Evolutionary conservation across 1,140 invertebrate species (phyloP).

Genomic region (Pteromalus puparum): DNA sequence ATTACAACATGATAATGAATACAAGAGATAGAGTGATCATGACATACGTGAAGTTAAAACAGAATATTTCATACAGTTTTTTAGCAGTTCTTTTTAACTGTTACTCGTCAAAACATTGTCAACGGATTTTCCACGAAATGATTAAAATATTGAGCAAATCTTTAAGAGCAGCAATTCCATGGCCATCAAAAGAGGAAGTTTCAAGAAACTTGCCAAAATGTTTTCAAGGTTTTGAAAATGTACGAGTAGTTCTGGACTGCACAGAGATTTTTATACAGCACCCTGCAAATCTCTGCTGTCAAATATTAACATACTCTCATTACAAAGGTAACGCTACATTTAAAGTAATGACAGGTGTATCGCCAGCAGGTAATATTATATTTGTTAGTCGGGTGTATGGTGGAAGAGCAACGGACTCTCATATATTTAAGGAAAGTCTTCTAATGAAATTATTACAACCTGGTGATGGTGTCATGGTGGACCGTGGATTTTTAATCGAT

Average conservation of each 20-base stretch:
- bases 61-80: slow-evolving; percentile 21
- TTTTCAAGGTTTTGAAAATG: slow-evolving; percentile 58
- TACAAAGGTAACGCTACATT: slow-evolving; percentile 63
- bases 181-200: slow-evolving; percentile 53
- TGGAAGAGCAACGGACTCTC: slow-evolving; percentile 62
- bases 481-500: slow-evolving; percentile 59
- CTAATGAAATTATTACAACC: slow-evolving; percentile 43
- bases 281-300: slow-evolving; percentile 57
- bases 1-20: not conserved
- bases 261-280: slow-evolving; percentile 61
- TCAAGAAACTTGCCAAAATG: slow-evolving; percentile 56
- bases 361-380: slow-evolving; percentile 62
- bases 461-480: slow-evolving; percentile 55
- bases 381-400: slow-evolving; percentile 64
- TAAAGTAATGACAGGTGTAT: slow-evolving; percentile 67
- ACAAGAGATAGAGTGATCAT: slow-evolving; percentile 20
- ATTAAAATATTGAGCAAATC: not conserved
- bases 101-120: not conserved
- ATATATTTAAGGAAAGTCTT: slow-evolving; percentile 56
- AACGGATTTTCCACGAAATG: not conserved
- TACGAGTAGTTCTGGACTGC: slow-evolving; percentile 62
- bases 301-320: slow-evolving; percentile 59
- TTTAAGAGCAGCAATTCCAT: slow-evolving; percentile 24
- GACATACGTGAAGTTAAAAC: slow-evolving; percentile 27
- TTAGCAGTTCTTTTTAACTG: slow-evolving; percentile 20